Evolutionary conservation across 2,113 vertebrate genomes (phyloP).

Genomic region (Oryzias woworae): DNA sequence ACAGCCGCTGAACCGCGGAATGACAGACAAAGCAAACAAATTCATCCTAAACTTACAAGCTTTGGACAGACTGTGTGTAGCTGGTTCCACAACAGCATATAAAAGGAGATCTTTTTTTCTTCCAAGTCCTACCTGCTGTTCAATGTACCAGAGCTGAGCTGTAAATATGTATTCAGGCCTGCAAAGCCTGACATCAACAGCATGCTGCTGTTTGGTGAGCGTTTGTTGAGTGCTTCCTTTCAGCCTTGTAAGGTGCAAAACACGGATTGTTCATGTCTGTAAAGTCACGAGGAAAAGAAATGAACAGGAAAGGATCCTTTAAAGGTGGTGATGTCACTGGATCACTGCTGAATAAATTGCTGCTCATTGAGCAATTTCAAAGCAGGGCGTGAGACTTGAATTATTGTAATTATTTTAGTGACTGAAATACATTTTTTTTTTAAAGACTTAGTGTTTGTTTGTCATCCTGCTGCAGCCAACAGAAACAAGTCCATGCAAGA

Average conservation of each 20-base stretch:
- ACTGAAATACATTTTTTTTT: too few species aligned
- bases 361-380: too few species aligned
- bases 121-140: neutral
- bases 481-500: too few species aligned
- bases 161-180: neutral
- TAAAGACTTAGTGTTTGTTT: too few species aligned
- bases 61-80: neutral
- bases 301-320: too few species aligned
- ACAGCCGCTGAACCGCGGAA: conserved; percentile 5
- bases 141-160: neutral
- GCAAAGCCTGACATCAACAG: neutral
- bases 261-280: neutral
- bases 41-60: neutral
- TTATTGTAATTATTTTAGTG: too few species aligned
- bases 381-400: too few species aligned
- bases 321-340: too few species aligned
- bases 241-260: neutral
- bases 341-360: too few species aligned
- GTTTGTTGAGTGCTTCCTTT: neutral
- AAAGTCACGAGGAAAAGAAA: neutral
- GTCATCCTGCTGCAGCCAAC: too few species aligned
- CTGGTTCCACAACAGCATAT: neutral
- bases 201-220: neutral
- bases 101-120: neutral
- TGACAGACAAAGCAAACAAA: conserved; percentile 14